Percentiles rank a stretch among this genome's conserved stretches.
Conservation (phyloP, 2,113 vertebrate species). For the Gavialis gangeticus region DNA sequence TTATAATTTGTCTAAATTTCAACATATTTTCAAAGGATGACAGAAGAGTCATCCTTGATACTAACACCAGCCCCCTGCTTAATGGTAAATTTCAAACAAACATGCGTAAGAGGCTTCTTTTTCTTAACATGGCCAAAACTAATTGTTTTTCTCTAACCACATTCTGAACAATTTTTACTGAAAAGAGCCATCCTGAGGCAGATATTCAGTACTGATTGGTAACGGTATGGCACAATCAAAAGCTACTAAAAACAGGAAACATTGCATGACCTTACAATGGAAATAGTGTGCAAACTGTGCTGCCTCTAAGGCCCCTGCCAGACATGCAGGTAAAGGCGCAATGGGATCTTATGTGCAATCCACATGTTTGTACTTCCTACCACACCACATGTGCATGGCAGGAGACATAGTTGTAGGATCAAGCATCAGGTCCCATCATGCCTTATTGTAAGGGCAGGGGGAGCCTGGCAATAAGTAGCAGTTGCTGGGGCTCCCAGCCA, state of each 20-base stretch:
- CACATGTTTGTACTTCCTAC: too few relatives aligned
- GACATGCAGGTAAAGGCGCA: too few relatives aligned
- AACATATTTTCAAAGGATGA: not conserved
- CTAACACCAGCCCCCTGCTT: not conserved
- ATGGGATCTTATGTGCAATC: too few relatives aligned
- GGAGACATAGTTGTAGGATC: too few relatives aligned
- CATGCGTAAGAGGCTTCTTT: not conserved
- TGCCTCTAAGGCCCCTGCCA: accelerated
- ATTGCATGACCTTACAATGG: not conserved
- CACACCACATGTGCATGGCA: too few relatives aligned
- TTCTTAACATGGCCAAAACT: not conserved
- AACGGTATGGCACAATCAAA: conserved; percentile 1
- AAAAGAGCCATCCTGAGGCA: not conserved
- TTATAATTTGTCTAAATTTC: not conserved
- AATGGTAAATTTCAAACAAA: not conserved
- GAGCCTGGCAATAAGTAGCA: too few relatives aligned
- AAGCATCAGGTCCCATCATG: too few relatives aligned
- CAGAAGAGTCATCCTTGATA: not conserved
- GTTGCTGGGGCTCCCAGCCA: too few relatives aligned
- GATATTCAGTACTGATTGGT: not conserved
- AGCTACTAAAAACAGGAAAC: not conserved
- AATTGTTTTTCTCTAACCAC: not conserved
- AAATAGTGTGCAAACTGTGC: not conserved
- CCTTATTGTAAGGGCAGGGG: too few relatives aligned
- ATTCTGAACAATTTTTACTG: not conserved